Evolutionary conservation across 2,113 vertebrate genomes (phyloP).

Genomic region (Axis porcinus): DNA sequence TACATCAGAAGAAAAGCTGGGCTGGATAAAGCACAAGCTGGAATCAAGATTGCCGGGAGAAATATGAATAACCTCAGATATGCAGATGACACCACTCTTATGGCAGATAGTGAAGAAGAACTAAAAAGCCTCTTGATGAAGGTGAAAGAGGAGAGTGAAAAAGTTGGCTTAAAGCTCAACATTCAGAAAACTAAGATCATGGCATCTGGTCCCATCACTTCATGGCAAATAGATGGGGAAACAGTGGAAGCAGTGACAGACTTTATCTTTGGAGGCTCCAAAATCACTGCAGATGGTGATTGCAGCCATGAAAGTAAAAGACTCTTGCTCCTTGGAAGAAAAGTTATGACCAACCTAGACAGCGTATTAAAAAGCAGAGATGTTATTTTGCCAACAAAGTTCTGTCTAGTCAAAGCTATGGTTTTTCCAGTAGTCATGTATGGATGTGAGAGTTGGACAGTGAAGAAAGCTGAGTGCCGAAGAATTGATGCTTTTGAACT

Average conservation of each 20-base stretch:
- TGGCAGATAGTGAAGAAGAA: neutral
- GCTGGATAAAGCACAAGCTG: neutral
- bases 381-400: neutral
- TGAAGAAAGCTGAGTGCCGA: neutral
- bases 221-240: neutral
- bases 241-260: neutral
- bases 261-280: rapidly evolving
- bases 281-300: neutral
- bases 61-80: neutral
- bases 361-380: neutral
- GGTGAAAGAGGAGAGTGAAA: neutral
- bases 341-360: neutral
- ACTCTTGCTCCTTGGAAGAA: neutral
- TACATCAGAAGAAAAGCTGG: neutral
- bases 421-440: neutral
- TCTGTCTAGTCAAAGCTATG: neutral
- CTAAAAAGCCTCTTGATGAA: neutral
- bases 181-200: neutral
- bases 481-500: neutral
- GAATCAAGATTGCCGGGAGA: neutral
- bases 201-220: neutral
- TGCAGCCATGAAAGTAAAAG: neutral
- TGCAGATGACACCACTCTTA: neutral
- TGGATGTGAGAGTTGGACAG: neutral
- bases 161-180: neutral